These are phyloP conservation scores for Dendrophyllia cribrosa DNA, from an alignment of 64 coral and sea anemone species.

Conservation along the genomic window DNA sequence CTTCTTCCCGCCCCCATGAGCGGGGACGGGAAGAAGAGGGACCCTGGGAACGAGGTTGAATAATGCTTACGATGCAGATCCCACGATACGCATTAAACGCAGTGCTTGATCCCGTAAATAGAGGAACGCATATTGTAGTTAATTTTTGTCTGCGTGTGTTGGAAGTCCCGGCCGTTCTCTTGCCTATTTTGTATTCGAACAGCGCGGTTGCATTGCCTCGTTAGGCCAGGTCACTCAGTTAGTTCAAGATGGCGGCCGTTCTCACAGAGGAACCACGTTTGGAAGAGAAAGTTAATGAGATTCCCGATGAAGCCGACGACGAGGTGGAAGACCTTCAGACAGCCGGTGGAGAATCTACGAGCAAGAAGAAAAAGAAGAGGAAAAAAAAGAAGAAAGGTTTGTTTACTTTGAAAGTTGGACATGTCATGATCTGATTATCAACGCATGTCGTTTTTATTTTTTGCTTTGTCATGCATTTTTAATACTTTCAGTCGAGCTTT, in stretches of 20 bases:
- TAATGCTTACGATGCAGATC: conserved; percentile 48
- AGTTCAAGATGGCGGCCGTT: conserved; percentile 83
- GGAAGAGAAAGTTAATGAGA: conserved; percentile 54
- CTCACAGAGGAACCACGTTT: conserved; percentile 65
- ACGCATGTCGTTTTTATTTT: not conserved
- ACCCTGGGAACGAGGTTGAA: too few relatives aligned
- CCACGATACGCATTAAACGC: conserved; percentile 49
- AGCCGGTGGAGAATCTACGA: conserved; percentile 16
- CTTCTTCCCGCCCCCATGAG: too few relatives aligned
- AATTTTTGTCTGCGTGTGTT: too few relatives aligned
- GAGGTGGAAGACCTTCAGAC: conserved; percentile 35
- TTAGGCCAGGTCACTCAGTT: not conserved
- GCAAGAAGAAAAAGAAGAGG: conserved; percentile 97
- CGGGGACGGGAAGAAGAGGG: too few relatives aligned
- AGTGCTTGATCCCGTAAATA: conserved; percentile 27
- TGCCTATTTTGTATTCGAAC: too few relatives aligned
- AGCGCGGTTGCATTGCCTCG: conserved; percentile 14
- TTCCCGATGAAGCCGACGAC: conserved; percentile 52
- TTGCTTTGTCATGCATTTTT: not conserved
- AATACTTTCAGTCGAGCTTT: not conserved
- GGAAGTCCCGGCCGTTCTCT: not conserved
- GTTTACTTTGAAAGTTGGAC: not conserved
- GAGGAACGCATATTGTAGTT: not conserved
- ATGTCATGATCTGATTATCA: not conserved
- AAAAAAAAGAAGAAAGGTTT: conserved; percentile 98